phyloP scores from a whole-genome alignment of 2,888 invertebrate species.

The Boloria euphrosyne region DNA sequence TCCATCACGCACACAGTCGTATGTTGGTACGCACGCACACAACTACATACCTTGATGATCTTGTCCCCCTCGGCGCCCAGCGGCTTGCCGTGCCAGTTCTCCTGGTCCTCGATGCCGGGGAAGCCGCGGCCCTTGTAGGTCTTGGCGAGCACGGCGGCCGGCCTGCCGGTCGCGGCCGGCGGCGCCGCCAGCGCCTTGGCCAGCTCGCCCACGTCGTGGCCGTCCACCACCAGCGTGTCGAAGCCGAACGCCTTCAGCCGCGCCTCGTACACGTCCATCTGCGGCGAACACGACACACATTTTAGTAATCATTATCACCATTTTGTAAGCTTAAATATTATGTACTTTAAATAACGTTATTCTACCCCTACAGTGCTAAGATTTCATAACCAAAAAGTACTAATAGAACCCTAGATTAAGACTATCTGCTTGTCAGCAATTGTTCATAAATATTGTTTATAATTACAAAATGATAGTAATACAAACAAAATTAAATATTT shows the following conservation, averaged over 20 bases:
- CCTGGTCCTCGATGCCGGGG: constrained; percentile 94
- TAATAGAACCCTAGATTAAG: no score
- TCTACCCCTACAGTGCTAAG: no score
- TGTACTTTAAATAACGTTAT: no score
- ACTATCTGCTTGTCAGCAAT: no score
- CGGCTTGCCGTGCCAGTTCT: constrained; percentile 99
- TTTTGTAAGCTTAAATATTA: no score
- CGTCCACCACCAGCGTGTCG: constrained; percentile 96
- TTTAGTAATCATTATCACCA: not conserved
- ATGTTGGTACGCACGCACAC: no score
- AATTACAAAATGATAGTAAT: not conserved
- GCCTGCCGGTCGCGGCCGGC: constrained; percentile 87
- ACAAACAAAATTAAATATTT: not conserved
- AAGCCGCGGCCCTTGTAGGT: constrained; percentile 97
- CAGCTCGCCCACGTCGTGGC: constrained; percentile 96
- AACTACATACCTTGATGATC: constrained; percentile 78
- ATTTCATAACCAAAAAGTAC: no score
- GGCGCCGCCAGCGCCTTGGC: constrained; percentile 94
- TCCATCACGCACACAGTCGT: no score
- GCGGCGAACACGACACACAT: constrained; percentile 1
- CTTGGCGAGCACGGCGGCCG: constrained; percentile 97
- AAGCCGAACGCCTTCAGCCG: constrained; percentile 95
- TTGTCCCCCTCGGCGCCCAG: constrained; percentile 91
- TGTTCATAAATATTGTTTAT: no score
- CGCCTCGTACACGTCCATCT: constrained; percentile 90